Evolutionary conservation across 2,797 vertebrate species (phyloP), one percentile per base, ranked within the genome.

Genomic region (Vipera latastei): DNA sequence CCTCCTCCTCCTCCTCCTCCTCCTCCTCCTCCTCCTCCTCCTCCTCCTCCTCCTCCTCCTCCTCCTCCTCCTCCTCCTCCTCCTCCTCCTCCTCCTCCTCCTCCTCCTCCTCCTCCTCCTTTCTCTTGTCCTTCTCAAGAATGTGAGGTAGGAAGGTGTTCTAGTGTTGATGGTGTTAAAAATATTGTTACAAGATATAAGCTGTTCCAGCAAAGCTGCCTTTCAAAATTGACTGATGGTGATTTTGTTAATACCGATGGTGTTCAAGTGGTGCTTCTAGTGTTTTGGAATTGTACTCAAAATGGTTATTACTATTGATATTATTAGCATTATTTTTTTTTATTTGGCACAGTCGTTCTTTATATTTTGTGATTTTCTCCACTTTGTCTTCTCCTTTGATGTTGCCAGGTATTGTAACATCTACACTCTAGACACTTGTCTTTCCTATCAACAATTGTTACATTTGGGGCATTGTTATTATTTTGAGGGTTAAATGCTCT

Each of bases 381-480:
- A 53, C 51, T 53, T 53, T 53, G 51, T 53, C 9, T 53, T 53
- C 51, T 53, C 51, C 51, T 53, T 53, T 53, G 51, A 8, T 53
- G 51, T 11, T 53, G 9, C 9, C 51, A 53, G 9, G 51, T 53
- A 11, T 53, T 53, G 9, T 53, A 53, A 53, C 51, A 53, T 53
- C 51, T 53, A 11, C 51, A 2, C 9, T 53, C 51, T 9, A 9
- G 8, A 53, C 51, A 53, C 8, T 69, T 69, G 4, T 2, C 28
- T 14, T 65, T n/a, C 63, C n/a, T 65, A n/a, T 13, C 26, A 32
- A 69, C 65, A 69, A 3, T 32, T 16, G 13, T 18, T 69, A 69
- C 32, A 69, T 32, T 6, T 69, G 14, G 13, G 16, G 63, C 95
- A 87, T 90, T 92, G 93, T 90, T 96, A 90, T 93, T 92, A 88